Percentiles rank a stretch among this genome's conserved stretches.
These are phyloP conservation scores for Phengaris arion DNA, from an alignment of 2,888 invertebrate species.

Conservation along the genomic window DNA sequence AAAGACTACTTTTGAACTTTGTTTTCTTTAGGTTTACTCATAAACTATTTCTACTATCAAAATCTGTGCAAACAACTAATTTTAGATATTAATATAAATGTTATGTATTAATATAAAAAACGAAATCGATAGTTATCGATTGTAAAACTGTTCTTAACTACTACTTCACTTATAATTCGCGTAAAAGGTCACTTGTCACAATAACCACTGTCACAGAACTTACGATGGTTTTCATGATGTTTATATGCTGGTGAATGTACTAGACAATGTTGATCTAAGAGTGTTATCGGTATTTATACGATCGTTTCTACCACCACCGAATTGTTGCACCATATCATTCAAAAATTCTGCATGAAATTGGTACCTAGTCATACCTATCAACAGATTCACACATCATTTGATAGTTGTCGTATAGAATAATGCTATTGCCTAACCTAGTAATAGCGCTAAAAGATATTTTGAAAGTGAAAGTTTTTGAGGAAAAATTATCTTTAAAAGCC, in stretches of 20 bases:
- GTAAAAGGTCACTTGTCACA: conserved; percentile 20
- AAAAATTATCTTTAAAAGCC: background rate
- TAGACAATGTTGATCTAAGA: conserved; percentile 73
- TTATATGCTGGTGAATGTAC: conserved; percentile 64
- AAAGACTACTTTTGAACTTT: too few relatives aligned
- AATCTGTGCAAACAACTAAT: too few relatives aligned
- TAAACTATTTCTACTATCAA: too few relatives aligned
- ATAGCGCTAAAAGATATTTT: conserved; percentile 5
- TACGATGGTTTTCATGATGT: conserved; percentile 74
- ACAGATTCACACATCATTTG: conserved; percentile 44
- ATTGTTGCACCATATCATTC: conserved; percentile 73
- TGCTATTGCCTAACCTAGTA: background rate
- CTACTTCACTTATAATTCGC: conserved; percentile 27
- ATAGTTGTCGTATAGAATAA: conserved; percentile 22
- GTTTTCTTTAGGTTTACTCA: too few relatives aligned
- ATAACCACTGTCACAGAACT: conserved; percentile 63
- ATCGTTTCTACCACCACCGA: conserved; percentile 68
- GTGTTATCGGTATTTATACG: conserved; percentile 69
- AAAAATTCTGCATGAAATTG: conserved; percentile 59
- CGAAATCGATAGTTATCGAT: background rate
- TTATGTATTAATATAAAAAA: background rate
- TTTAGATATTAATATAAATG: too few relatives aligned
- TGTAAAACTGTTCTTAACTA: conserved; percentile 9
- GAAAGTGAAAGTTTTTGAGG: conserved; percentile 22
- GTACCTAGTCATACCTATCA: conserved; percentile 49